Percentiles rank a stretch among this genome's conserved stretches.
Conservation (phyloP, 2,888 invertebrate genomes). For the Stenoptilia bipunctidactyla region DNA sequence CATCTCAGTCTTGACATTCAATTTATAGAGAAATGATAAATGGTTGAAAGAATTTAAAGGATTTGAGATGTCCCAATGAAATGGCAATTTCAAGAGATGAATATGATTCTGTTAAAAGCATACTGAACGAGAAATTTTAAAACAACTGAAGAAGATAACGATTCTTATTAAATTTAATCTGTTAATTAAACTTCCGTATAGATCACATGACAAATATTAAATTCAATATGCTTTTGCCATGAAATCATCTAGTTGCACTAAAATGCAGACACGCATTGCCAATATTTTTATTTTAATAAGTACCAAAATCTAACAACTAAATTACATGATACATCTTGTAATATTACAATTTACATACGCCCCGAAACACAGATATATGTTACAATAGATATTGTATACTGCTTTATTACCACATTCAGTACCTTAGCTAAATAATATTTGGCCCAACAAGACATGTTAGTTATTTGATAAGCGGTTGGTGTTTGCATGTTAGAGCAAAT, state of each 20-base stretch:
- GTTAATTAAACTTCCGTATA: background rate
- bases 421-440: conserved; percentile 57
- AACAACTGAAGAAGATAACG: too few species aligned
- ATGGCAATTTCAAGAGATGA: conserved; percentile 42
- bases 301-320: conserved; percentile 43
- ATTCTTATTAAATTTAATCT: too few species aligned
- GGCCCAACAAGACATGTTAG: conserved; percentile 68
- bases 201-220: conserved; percentile 23
- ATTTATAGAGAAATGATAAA: conserved; percentile 12
- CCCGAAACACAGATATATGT: conserved; percentile 56
- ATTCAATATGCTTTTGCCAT: conserved; percentile 60
- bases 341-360: conserved; percentile 50
- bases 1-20: conserved; percentile 37
- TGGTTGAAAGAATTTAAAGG: conserved; percentile 18
- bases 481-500: conserved; percentile 73
- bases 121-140: conserved; percentile 39
- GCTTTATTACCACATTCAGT: conserved; percentile 64
- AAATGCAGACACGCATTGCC: conserved; percentile 73
- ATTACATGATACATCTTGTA: conserved; percentile 12
- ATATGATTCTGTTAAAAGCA: conserved; percentile 55
- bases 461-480: conserved; percentile 70
- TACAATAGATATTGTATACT: conserved; percentile 52
- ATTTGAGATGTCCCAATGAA: conserved; percentile 43
- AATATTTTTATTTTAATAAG: conserved; percentile 29
- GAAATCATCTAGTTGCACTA: conserved; percentile 63